Evolutionary conservation across 2,113 vertebrate genomes (phyloP).

Genomic region (Mohoua ochrocephala): DNA sequence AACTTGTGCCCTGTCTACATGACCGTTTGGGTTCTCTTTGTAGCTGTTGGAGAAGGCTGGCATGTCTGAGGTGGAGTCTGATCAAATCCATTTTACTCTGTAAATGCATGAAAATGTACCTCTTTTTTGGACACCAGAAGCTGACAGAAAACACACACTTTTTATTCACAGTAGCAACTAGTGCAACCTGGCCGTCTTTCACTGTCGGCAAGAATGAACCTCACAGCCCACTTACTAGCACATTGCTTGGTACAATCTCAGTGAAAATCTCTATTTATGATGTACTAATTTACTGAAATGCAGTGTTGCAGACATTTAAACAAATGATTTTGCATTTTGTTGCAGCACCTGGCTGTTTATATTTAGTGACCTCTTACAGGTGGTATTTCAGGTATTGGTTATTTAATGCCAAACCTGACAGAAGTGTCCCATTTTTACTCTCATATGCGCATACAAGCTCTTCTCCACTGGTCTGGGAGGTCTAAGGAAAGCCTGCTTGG

Average conservation of each 20-base stretch:
- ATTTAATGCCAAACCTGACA: not conserved
- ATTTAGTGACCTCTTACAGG: not conserved
- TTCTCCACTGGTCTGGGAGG: not conserved
- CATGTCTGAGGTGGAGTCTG: not conserved
- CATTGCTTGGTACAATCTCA: not conserved
- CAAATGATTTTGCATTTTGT: not conserved
- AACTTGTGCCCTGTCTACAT: fast-evolving
- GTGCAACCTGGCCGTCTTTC: not conserved
- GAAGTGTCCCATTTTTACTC: not conserved
- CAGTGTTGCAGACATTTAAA: not conserved
- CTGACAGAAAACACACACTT: not conserved
- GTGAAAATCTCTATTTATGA: not conserved
- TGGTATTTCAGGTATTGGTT: not conserved
- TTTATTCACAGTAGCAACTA: not conserved
- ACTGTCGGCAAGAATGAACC: not conserved
- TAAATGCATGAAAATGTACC: not conserved
- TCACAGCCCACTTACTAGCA: not conserved
- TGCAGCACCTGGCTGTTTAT: not conserved
- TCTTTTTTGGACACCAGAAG: not conserved
- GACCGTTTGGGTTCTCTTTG: not conserved
- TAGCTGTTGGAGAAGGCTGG: not conserved
- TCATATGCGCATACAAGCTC: not conserved
- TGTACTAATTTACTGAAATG: not conserved
- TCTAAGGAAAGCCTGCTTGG: not conserved
- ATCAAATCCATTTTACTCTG: not conserved